Base-by-base conservation (phyloP, 2,888 invertebrate genomes). In the Habrosyne pyritoides region DNA sequence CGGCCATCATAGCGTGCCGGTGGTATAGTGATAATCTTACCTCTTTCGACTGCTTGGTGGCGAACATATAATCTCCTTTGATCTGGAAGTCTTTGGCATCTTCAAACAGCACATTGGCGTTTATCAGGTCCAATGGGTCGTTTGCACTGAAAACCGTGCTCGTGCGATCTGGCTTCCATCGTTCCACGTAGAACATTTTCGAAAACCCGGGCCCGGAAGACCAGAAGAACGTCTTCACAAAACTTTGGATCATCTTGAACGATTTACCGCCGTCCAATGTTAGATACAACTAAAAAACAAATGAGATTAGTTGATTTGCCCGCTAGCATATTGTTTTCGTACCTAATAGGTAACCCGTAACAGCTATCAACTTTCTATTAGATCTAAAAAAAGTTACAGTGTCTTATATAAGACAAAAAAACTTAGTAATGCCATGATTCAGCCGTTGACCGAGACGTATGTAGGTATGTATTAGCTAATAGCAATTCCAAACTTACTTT, bases 11-110 rank as follows among this genome's bases (percentile, higher is more conserved):
- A n/a, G n/a, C n/a, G n/a, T n/a, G n/a, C n/a, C n/a, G n/a, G n/a
- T n/a, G n/a, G n/a, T n/a, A n/a, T n/a, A n/a, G n/a, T 46, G 55
- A 50, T 49, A 60, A 22, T 84, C 93, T 92, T 78, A 95, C 95
- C 90, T 93, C 93, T 66, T 90, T 91, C 48, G 87, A 86, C 77
- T 94, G 94, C 76, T 94, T 95, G 0, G 96, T 96, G 0, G 96
- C 97, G 86, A 98, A 98, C 94, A 97, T 95, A 82, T 96, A 98
- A 71, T 97, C 96, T 14, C 95, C 96, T 76, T 95, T 95, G 30
- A 97, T 94, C 77, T 96, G 96, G 83, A 98, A 97, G 79, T 98
- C 97, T 73, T 96, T 95, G 1, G 97, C 96, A 66, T 95, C 94
- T 18, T 93, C 93, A 50, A 96, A 94, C 26, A 96, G 81, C 1